Evolutionary conservation across 2,888 invertebrate genomes (phyloP), one percentile per base, ranked within the genome.

Genomic region (Hermaeophaga mercurialis): DNA sequence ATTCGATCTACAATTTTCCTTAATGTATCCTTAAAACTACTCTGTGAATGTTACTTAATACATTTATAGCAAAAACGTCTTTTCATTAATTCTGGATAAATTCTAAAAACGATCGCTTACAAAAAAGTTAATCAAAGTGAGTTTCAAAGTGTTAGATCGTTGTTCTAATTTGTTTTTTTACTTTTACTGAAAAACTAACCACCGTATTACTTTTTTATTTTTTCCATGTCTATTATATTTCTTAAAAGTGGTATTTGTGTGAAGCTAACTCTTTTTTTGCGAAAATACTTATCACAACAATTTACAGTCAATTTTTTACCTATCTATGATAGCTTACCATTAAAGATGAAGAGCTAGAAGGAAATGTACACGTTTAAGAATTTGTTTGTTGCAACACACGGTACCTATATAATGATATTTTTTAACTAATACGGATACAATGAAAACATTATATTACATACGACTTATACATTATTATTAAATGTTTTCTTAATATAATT

Each of bases 381-480:
- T 38, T 38, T 38, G 38, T 38, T 38, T 38, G 38, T 38, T 38
- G 38, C 17, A 38, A 38, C 38, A 38, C 38, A 38, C 38, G 38
- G 38, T 19, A 38, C 15, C 31, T 34, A 38, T 38, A 38, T 17
- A 17, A 38, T 1, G 12, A 38, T 34, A 39, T 53, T 43, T 26
- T 44, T 47, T 11, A n/a, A 31, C 49, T 39, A 56, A 39, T 53
- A 57, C 43, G 59, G 49, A 58, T 60, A 63, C 59, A 59, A 66
- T 65, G 47, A 61, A 65, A 65, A 66, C 63, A 66, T 65, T 46
- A 58, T 63, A 56, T 58, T 52, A 59, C 48, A 54, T 65, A 66
- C 43, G 63, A 66, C 64, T 66, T 68, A 64, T 73, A 74, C 72
- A 73, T 72, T 73, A 72, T 72, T 68, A 71, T 75, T 73, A 74